Base-by-base conservation (phyloP, 2,888 invertebrate species). In the Piscicola geometra region DNA sequence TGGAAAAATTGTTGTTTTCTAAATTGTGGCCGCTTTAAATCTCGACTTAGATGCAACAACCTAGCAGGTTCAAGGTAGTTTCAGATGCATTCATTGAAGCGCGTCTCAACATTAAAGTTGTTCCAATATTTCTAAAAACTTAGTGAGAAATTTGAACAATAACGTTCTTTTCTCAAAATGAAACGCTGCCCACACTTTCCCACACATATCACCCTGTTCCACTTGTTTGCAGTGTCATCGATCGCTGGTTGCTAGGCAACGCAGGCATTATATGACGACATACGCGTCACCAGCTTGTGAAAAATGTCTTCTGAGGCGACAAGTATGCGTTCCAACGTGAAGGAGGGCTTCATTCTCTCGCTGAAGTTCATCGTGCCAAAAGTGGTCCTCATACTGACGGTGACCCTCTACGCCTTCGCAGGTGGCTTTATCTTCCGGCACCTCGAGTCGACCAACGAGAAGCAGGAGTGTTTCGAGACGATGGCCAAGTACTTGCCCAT, bases 371-470 rank as follows among this genome's bases (percentile, higher is more conserved):
- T 84, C 76, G 84, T 85, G 79, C 85, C 85, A 0, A 84, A 86
- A 76, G 80, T 86, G 35, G 86, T 85, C 1, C 81, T 86, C 5
- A 83, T 83, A 75, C 80, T 60, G 25, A 47, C 75, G 41, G 76
- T 78, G 32, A 64, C 66, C 33, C 60, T 75, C 5, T 77, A 77
- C 81, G 81, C 83, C 72, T 82, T 86, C 0, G 84, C 83, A 0
- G 86, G 86, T 0, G 85, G 84, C 1, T 85, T 83, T 79, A 84
- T 85, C 70, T 85, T 85, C 78, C 82, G 83, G 79, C 84, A 84
- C 77, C 81, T 85, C 71, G 85, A 85, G 78, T 81, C 82, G 76
- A 83, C 84, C 74, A 85, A 85, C 79, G 86, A 86, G 78, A 80
- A 82, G 76, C 81, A 82, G 71, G 79, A 83, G 64, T 84, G 84